A percentile compares a stretch with the other conserved stretches of the same genome.
Conservation (phyloP, 2,113 vertebrate genomes). For the Rutilus rutilus region DNA sequence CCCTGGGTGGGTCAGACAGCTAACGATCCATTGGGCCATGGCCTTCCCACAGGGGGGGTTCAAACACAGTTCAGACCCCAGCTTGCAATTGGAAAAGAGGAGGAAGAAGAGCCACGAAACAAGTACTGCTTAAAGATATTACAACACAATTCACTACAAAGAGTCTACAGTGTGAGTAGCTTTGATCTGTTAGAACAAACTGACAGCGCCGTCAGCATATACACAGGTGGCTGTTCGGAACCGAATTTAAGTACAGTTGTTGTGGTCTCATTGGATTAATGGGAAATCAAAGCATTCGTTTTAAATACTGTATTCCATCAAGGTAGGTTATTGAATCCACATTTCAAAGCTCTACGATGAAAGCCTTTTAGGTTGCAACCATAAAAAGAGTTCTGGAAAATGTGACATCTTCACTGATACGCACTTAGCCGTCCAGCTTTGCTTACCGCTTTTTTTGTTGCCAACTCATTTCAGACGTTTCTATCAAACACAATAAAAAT, state of each 20-base stretch:
- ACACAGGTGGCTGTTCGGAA: neutral
- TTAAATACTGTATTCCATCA: conserved; percentile 26
- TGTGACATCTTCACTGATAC: conserved; percentile 52
- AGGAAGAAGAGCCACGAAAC: neutral
- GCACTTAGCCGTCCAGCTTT: conserved; percentile 29
- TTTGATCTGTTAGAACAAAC: conserved; percentile 29
- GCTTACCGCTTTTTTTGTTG: conserved; percentile 36
- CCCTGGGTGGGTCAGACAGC: conserved; percentile 69
- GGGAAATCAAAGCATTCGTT: conserved; percentile 23
- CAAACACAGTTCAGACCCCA: conserved; percentile 74
- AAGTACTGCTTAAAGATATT: conserved; percentile 24
- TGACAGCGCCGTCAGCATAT: neutral
- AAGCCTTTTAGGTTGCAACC: conserved; percentile 8
- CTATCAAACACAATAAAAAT: conserved; percentile 53
- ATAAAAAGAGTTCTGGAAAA: conserved; percentile 49
- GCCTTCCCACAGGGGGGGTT: conserved; percentile 71
- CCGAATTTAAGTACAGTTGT: neutral
- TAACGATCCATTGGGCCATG: conserved; percentile 72
- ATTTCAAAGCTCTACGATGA: conserved; percentile 38
- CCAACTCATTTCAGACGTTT: conserved; percentile 46
- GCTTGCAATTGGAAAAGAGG: conserved; percentile 45
- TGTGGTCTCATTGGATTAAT: conserved; percentile 24
- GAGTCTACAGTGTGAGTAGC: neutral
- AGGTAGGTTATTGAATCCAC: conserved; percentile 8
- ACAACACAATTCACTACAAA: neutral